phyloP scores from a whole-genome alignment of 2,113 vertebrate species.

The Caloenas nicobarica region DNA sequence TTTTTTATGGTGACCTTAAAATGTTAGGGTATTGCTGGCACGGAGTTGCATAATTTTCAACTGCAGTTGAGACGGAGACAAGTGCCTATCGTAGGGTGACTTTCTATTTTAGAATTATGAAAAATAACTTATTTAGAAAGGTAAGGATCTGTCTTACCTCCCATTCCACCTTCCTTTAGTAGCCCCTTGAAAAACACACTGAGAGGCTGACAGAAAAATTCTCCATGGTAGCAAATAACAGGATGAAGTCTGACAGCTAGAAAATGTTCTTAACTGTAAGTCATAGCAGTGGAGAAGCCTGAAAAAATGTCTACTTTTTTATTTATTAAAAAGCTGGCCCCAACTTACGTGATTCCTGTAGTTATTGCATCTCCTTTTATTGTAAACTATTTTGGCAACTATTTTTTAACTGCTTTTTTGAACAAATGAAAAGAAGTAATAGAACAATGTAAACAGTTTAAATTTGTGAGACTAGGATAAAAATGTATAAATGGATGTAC shows the following conservation, averaged over 20 bases:
- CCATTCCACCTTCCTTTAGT: neutral
- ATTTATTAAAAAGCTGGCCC: neutral
- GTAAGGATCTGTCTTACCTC: neutral
- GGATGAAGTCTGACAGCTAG: slow-evolving; percentile 11
- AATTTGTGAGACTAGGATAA: neutral
- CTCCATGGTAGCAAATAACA: neutral
- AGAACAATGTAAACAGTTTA: neutral
- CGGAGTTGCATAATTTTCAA: neutral
- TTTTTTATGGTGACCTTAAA: neutral
- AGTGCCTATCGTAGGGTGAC: neutral
- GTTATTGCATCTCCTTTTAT: neutral
- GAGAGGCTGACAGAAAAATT: slow-evolving; percentile 35
- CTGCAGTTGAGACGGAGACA: neutral
- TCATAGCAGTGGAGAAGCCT: neutral
- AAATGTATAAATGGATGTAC: neutral
- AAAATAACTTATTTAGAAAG: neutral
- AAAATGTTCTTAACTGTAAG: neutral
- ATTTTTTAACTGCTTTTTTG: neutral
- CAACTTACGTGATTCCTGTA: neutral
- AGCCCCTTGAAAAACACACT: neutral
- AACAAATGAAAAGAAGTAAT: neutral
- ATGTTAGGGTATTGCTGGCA: neutral
- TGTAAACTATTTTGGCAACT: neutral
- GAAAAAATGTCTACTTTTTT: neutral
- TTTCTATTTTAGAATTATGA: neutral